phyloP scores from a whole-genome alignment of 2,797 vertebrate genomes.

The Gallirallus australis region DNA sequence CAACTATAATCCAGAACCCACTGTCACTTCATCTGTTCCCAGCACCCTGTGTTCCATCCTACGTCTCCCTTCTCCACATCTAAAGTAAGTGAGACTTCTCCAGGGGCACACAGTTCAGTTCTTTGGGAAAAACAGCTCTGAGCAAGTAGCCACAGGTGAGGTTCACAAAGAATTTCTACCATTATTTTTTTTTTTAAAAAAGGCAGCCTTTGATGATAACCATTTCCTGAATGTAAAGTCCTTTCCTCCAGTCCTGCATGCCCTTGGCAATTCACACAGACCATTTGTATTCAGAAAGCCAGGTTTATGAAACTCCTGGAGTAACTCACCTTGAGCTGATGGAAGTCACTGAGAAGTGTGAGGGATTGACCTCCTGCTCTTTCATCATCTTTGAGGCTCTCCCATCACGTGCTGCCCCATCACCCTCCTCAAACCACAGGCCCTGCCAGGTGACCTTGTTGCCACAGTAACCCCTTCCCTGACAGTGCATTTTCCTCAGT shows the following conservation, averaged over 20 bases:
- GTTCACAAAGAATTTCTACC: background rate
- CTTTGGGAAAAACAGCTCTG: background rate
- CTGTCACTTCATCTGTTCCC: background rate
- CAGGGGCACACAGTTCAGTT: background rate
- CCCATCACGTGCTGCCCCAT: background rate
- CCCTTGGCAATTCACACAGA: background rate
- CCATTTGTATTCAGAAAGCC: conserved; percentile 47
- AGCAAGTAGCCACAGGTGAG: background rate
- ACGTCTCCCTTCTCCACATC: background rate
- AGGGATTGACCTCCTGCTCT: conserved; percentile 46
- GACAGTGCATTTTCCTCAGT: background rate
- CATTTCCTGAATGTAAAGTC: background rate
- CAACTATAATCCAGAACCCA: background rate
- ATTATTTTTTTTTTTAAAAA: background rate
- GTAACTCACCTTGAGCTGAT: background rate
- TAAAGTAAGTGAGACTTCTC: background rate
- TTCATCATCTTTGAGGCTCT: background rate
- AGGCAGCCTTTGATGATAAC: background rate
- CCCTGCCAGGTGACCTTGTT: conserved; percentile 1
- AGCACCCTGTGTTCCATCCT: background rate
- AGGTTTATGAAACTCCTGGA: background rate
- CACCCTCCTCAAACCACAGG: background rate
- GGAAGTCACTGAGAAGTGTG: background rate
- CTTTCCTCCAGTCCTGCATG: background rate
- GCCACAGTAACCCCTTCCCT: conserved; percentile 36